Base-by-base conservation (phyloP, 2,888 invertebrate genomes). In the Lagria hirta region DNA sequence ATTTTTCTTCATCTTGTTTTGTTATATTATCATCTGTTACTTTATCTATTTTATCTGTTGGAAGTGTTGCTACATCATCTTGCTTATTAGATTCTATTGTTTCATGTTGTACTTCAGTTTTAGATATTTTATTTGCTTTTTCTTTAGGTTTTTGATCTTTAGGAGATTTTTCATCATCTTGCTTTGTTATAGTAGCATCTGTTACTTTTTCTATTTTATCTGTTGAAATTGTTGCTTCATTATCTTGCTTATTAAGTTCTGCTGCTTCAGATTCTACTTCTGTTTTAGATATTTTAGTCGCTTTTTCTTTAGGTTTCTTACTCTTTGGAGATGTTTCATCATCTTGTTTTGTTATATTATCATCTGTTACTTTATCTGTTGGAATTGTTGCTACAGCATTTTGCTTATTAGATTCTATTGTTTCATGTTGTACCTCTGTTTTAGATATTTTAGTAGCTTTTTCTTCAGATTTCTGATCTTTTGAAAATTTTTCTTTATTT, bases 51-150 rank as follows among this genome's bases (percentile, higher is more conserved):
- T n/a, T n/a, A n/a, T n/a, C n/a, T n/a, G n/a, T n/a, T n/a, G n/a
- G n/a, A n/a, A n/a, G n/a, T n/a, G n/a, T n/a, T n/a, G n/a, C n/a
- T n/a, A n/a, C n/a, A n/a, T n/a, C n/a, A n/a, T n/a, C n/a, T n/a
- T n/a, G n/a, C n/a, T n/a, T n/a, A n/a, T n/a, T n/a, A n/a, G n/a
- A n/a, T n/a, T n/a, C 51, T 27, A 44, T 44, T 6, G 46, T 51
- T 37, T 45, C 57, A 32, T 36, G 43, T 20, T 62, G 49, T 13
- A 50, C 40, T 34, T 61, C 55, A 16, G 45, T 45, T 48, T 47
- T 51, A 23, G 43, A 44, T 38, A 49, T 46, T 36, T 34, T 17
- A 42, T 48, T 35, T 50, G 33, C 41, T 33, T 55, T 49, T 3
- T 47, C 48, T 4, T 49, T 49, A 10, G 20, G 13, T 16, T 35